Conservation (phyloP, 2,797 vertebrate species). For the Phalloptychus januarius region DNA sequence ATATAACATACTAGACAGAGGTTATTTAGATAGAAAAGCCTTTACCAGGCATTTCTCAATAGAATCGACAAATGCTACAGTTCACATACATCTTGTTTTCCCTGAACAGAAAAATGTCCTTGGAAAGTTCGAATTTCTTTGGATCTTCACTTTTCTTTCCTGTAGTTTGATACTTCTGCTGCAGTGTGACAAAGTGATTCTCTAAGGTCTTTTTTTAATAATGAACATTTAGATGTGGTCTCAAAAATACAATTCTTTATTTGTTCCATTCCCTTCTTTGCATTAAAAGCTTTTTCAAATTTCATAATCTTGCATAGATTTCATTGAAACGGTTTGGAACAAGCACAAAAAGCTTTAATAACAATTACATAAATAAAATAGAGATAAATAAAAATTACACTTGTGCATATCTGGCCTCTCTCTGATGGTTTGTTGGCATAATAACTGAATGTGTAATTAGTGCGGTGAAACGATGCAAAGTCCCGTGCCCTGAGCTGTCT, state of each 20-base stretch:
- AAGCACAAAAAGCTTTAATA: neutral
- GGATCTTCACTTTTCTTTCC: neutral
- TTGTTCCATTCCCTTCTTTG: neutral
- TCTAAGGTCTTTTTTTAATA: neutral
- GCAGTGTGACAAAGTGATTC: neutral
- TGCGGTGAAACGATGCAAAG: slow-evolving; percentile 20
- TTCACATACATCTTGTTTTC: neutral
- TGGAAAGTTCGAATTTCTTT: neutral
- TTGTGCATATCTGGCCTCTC: slow-evolving; percentile 13
- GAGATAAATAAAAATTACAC: neutral
- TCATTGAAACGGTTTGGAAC: neutral
- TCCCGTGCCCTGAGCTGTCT: slow-evolving; percentile 5
- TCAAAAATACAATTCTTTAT: neutral
- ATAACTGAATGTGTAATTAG: slow-evolving; percentile 37
- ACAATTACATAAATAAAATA: neutral
- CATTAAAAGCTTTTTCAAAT: neutral
- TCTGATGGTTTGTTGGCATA: slow-evolving; percentile 29
- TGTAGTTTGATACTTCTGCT: neutral
- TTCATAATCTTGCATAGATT: neutral
- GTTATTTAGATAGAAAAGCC: neutral
- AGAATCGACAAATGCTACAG: neutral
- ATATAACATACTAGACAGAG: neutral
- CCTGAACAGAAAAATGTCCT: neutral
- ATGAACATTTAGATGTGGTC: neutral
- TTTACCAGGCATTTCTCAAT: neutral